Conservation (phyloP, 2,888 invertebrate species). For the Aproaerema taeniolella region DNA sequence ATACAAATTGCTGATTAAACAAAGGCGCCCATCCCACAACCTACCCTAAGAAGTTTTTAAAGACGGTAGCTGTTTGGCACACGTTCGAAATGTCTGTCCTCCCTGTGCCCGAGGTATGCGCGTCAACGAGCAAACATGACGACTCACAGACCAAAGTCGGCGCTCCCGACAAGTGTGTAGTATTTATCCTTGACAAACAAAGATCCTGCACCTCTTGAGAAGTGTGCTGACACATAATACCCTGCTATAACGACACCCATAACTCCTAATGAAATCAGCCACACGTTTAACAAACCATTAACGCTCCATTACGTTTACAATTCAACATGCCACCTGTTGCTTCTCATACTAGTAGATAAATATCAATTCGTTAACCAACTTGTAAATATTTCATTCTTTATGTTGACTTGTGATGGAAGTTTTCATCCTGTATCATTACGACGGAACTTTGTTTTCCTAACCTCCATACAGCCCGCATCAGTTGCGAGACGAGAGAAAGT, state of each 20-base stretch:
- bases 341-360: too few relatives aligned
- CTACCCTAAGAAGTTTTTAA: slow-evolving; percentile 27
- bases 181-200: slow-evolving; percentile 66
- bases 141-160: slow-evolving; percentile 34
- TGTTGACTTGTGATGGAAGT: slow-evolving; percentile 19
- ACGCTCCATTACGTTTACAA: too few relatives aligned
- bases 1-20: too few relatives aligned
- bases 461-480: slow-evolving; percentile 63
- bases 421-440: slow-evolving; percentile 44
- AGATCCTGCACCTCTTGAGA: slow-evolving; percentile 26
- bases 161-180: slow-evolving; percentile 51
- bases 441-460: slow-evolving; percentile 67
- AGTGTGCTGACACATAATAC: slow-evolving; percentile 7
- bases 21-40: too few relatives aligned
- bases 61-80: slow-evolving; percentile 25
- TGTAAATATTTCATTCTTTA: too few relatives aligned
- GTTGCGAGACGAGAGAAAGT: slow-evolving; percentile 65
- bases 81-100: slow-evolving; percentile 22
- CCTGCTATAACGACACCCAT: not conserved
- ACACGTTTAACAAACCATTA: slow-evolving; percentile 2
- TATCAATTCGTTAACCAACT: too few relatives aligned
- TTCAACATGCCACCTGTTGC: too few relatives aligned
- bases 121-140: slow-evolving; percentile 59
- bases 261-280: not conserved
- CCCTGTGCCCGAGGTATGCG: slow-evolving; percentile 40